Percentiles rank a stretch among this genome's conserved stretches.
phyloP scores from a whole-genome alignment of 2,888 invertebrate genomes.

The Lepas anatifera region DNA sequence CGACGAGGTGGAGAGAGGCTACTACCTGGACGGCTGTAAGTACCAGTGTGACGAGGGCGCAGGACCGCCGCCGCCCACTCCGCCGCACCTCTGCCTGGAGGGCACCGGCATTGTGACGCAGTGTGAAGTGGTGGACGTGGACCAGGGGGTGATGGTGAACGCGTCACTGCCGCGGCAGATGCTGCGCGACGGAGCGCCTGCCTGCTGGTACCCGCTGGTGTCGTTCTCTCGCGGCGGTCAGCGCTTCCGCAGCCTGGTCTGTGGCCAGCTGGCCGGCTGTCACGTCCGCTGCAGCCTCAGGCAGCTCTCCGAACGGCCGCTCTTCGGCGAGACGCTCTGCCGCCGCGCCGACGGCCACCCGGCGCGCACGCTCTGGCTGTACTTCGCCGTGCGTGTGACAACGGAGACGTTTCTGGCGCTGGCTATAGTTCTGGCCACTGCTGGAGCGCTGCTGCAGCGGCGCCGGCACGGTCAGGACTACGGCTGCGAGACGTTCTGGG shows the following conservation, averaged over 20 bases:
- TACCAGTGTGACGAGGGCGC: not conserved
- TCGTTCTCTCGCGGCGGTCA: not conserved
- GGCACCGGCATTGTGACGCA: not conserved
- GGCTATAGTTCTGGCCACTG: slow-evolving; percentile 24
- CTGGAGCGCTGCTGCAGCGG: slow-evolving; percentile 23
- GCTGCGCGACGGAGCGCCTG: not conserved
- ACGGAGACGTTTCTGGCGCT: slow-evolving; percentile 28
- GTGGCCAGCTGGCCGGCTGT: not conserved
- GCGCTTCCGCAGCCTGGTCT: not conserved
- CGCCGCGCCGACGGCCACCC: slow-evolving; percentile 24
- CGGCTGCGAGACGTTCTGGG: slow-evolving; percentile 24
- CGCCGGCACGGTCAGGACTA: slow-evolving; percentile 24
- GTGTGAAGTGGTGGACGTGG: not conserved
- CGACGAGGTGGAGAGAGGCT: not conserved
- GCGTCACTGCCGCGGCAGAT: not conserved
- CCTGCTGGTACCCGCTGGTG: not conserved
- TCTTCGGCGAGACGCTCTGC: not conserved
- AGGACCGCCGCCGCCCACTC: not conserved
- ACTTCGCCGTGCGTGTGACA: slow-evolving; percentile 27
- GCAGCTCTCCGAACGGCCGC: not conserved
- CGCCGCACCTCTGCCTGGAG: slow-evolving; percentile 4
- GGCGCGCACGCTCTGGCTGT: slow-evolving; percentile 27
- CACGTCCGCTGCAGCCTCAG: not conserved
- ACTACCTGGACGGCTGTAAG: not conserved
- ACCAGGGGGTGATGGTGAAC: not conserved